Conservation (phyloP, 2,113 vertebrate genomes). For the Nycticebus coucang region DNA sequence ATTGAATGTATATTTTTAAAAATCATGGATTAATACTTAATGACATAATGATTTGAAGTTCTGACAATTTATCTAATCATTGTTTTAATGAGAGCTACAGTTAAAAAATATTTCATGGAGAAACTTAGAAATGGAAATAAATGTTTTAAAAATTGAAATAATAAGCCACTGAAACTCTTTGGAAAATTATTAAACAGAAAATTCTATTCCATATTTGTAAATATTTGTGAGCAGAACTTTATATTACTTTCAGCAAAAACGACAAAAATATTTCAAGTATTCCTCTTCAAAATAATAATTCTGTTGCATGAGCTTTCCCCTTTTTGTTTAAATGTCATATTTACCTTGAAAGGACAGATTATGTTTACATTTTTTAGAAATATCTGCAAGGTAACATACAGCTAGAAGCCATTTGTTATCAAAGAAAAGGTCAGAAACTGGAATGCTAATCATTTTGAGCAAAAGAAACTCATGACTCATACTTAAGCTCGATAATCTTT, state of each 20-base stretch:
- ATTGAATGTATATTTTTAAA: background rate
- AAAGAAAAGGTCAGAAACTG: constrained; percentile 47
- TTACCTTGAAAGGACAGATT: constrained; percentile 54
- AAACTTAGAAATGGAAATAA: background rate
- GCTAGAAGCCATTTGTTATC: constrained; percentile 7
- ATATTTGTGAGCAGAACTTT: constrained; percentile 10
- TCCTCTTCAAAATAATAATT: constrained; percentile 44
- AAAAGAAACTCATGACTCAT: constrained; percentile 51
- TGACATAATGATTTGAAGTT: background rate
- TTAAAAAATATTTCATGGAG: background rate
- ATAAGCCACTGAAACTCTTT: background rate
- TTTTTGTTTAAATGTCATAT: constrained; percentile 61
- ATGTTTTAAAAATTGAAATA: constrained; percentile 11
- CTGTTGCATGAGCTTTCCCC: background rate
- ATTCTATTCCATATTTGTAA: background rate
- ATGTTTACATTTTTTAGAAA: constrained; percentile 48
- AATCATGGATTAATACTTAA: background rate
- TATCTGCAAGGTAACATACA: constrained; percentile 43
- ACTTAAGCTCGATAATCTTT: constrained; percentile 38
- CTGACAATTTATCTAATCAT: background rate
- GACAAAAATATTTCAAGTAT: background rate
- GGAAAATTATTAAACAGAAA: constrained; percentile 2
- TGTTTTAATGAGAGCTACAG: background rate
- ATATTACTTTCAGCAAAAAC: background rate
- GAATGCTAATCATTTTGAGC: constrained; percentile 45